A percentile compares a stretch with the other conserved stretches of the same genome.
Evolutionary conservation across 2,797 vertebrate genomes (phyloP).

Genomic region (Knipowitschia caucasica): DNA sequence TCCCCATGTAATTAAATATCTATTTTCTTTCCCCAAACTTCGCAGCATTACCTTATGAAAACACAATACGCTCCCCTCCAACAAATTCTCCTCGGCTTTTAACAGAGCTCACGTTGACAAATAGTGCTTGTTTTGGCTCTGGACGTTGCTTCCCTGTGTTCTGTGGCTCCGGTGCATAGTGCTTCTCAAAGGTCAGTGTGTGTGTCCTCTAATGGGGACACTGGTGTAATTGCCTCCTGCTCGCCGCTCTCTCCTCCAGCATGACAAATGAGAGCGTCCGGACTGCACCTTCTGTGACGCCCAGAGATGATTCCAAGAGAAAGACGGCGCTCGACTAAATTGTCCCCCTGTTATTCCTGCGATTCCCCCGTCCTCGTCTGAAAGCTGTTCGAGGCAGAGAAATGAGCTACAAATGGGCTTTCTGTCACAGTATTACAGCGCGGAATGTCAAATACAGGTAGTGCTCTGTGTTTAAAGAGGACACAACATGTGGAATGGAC

Average conservation of each 20-base stretch:
- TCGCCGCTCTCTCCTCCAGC: constrained; percentile 39
- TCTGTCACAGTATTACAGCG: constrained; percentile 31
- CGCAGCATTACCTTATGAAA: no score
- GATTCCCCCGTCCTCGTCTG: constrained; percentile 44
- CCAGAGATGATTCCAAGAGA: constrained; percentile 17
- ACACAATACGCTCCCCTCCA: no score
- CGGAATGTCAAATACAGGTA: constrained; percentile 45
- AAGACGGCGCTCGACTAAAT: constrained; percentile 31
- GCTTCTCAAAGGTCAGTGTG: constrained; percentile 49
- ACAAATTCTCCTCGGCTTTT: neutral
- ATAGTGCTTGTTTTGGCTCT: constrained; percentile 8
- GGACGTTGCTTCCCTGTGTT: constrained; percentile 23
- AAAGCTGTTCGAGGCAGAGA: constrained; percentile 51
- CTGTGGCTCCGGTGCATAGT: constrained; percentile 16
- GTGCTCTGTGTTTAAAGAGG: constrained; percentile 36
- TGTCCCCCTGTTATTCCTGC: constrained; percentile 50
- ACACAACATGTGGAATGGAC: neutral
- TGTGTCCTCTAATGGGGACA: constrained; percentile 53
- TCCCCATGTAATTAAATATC: no score
- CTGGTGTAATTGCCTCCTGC: constrained; percentile 46
- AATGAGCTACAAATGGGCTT: constrained; percentile 42
- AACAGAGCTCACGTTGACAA: neutral
- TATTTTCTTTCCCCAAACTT: no score
- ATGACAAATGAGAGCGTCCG: constrained; percentile 30
- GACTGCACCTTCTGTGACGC: constrained; percentile 21